A percentile compares a stretch with the other conserved stretches of the same genome.
These are phyloP conservation scores for Nematopogon swammerdamellus DNA, from an alignment of 2,888 invertebrate species.

Conservation along the genomic window DNA sequence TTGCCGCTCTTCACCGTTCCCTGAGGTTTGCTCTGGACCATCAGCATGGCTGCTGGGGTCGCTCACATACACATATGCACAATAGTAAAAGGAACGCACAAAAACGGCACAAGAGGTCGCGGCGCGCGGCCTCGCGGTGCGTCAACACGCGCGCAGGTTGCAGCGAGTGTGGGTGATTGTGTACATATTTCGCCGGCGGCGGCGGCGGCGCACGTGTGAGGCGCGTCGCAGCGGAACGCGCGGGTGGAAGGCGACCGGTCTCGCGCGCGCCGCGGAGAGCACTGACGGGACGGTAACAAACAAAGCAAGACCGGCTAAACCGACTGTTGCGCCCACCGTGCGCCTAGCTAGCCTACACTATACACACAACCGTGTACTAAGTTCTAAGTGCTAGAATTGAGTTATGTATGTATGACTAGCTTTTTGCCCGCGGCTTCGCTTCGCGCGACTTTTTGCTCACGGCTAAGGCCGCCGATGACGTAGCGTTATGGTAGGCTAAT, in stretches of 20 bases:
- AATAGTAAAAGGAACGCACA: constrained; percentile 51
- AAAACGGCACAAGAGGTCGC: not conserved
- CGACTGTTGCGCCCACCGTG: not conserved
- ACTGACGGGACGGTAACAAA: not conserved
- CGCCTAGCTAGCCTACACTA: no score
- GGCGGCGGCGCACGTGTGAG: not conserved
- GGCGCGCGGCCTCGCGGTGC: constrained; percentile 15
- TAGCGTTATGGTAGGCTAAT: no score
- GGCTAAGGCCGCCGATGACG: no score
- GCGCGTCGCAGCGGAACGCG: not conserved
- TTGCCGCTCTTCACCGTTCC: constrained; percentile 44
- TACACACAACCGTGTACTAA: no score
- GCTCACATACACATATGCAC: constrained; percentile 27
- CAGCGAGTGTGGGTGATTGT: not conserved
- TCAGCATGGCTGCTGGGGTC: constrained; percentile 38
- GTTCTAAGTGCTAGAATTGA: no score
- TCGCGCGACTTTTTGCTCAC: no score
- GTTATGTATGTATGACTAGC: no score
- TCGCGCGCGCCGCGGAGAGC: not conserved
- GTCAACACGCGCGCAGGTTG: not conserved
- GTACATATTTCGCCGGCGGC: not conserved
- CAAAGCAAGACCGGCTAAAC: not conserved
- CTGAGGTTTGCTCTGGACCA: constrained; percentile 57
- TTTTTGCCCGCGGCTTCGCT: no score
- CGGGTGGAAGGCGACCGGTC: not conserved